Conservation (phyloP, 2,113 vertebrate species). For the Ctenodactylus gundi region DNA sequence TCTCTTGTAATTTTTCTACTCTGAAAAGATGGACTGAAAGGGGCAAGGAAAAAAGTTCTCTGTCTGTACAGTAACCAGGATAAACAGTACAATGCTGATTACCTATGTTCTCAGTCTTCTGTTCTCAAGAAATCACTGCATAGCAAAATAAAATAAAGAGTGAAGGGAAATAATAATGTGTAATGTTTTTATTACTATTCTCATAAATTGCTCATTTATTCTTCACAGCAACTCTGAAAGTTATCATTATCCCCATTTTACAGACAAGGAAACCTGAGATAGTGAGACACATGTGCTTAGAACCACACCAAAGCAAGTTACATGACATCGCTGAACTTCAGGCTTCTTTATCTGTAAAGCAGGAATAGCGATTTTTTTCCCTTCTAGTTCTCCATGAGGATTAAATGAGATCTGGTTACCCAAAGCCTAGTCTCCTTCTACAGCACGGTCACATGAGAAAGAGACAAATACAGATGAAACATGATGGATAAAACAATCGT, state of each 20-base stretch:
- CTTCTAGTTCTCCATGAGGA: background rate
- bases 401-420: slow-evolving; percentile 4
- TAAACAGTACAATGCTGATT: background rate
- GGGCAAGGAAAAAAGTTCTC: background rate
- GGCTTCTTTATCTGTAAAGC: slow-evolving; percentile 24
- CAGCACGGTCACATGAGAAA: slow-evolving; percentile 21
- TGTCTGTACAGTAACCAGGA: background rate
- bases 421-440: background rate
- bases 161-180: background rate
- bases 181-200: slow-evolving; percentile 22
- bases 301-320: slow-evolving; percentile 42
- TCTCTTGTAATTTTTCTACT: background rate
- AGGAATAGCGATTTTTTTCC: background rate
- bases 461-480: slow-evolving; percentile 24
- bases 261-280: background rate
- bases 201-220: background rate
- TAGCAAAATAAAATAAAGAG: background rate
- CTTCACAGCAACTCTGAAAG: slow-evolving; percentile 31
- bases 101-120: background rate
- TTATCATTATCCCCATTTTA: background rate
- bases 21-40: background rate
- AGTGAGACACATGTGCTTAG: background rate
- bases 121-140: slow-evolving; percentile 37
- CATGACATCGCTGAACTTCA: background rate
- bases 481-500: background rate